Percentiles rank a stretch among this genome's conserved stretches.
Conservation (phyloP, 2,888 invertebrate species). For the Trisateles emortualis region DNA sequence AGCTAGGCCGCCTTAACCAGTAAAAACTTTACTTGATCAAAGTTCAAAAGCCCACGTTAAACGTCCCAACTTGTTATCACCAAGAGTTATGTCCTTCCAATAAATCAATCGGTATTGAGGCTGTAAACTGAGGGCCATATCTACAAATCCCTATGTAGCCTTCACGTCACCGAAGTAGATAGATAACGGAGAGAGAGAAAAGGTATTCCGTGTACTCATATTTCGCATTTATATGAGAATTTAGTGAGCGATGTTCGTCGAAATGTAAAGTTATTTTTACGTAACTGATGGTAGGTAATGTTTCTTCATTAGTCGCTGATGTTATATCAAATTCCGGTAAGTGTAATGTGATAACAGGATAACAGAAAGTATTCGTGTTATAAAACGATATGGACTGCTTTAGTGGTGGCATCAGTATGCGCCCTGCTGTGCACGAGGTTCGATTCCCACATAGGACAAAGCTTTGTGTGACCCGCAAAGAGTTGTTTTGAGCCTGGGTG, state of each 20-base stretch:
- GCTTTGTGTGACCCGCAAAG: too few species aligned
- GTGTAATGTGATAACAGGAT: too few species aligned
- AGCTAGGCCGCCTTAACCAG: too few species aligned
- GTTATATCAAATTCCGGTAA: too few species aligned
- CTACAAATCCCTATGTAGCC: conserved; percentile 20
- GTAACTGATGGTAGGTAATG: too few species aligned
- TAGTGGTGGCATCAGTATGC: too few species aligned
- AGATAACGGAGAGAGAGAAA: not conserved
- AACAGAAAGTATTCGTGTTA: too few species aligned
- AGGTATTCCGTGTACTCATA: not conserved
- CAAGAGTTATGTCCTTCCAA: conserved; percentile 10
- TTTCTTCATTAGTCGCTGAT: too few species aligned
- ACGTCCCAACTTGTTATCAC: not conserved
- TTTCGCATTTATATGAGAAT: not conserved
- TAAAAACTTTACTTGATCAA: not conserved
- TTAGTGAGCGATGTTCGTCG: not conserved
- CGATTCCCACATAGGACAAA: too few species aligned
- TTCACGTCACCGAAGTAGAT: conserved; percentile 12
- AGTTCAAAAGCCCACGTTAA: not conserved
- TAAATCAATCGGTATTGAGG: conserved; percentile 31
- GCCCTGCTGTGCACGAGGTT: too few species aligned
- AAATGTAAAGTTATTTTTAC: not conserved
- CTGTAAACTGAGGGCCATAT: conserved; percentile 37
- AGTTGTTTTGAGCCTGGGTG: too few species aligned
- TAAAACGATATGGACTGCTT: too few species aligned